A percentile compares a stretch with the other conserved stretches of the same genome.
Evolutionary conservation across 2,797 vertebrate species (phyloP).

Genomic region (Paratrypauchen microcephalus): DNA sequence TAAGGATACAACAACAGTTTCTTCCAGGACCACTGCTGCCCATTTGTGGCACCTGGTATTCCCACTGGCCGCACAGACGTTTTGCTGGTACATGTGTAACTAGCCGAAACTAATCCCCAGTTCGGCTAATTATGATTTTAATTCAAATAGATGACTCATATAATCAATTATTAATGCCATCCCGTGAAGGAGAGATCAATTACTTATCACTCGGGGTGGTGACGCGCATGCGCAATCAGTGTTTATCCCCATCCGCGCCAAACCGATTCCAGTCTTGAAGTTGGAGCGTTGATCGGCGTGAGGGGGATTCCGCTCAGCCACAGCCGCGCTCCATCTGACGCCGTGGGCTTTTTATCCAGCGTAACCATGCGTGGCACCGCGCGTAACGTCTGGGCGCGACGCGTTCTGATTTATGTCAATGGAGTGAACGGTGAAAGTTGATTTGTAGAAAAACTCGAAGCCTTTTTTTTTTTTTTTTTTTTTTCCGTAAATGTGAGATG

Average conservation of each 20-base stretch:
- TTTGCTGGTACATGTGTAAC: background rate
- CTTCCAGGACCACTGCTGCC: too few species aligned
- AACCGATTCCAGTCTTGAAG: conserved; percentile 50
- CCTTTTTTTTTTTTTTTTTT: background rate
- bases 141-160: conserved; percentile 18
- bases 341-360: background rate
- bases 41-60: too few species aligned
- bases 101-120: background rate
- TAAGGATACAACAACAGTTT: too few species aligned
- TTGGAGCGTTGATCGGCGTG: conserved; percentile 32
- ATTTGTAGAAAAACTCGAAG: conserved; percentile 12
- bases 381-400: background rate
- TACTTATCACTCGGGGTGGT: conserved; percentile 6
- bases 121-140: background rate
- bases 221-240: conserved; percentile 48
- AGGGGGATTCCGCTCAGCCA: background rate
- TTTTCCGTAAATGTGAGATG: conserved; percentile 27
- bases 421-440: conserved; percentile 52
- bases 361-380: too few species aligned
- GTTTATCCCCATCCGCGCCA: conserved; percentile 32
- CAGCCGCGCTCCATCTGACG: background rate
- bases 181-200: conserved; percentile 9
- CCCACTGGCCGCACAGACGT: background rate
- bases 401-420: background rate
- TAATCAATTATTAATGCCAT: conserved; percentile 6